phyloP scores from a whole-genome alignment of 2,113 vertebrate genomes.

The Micromys minutus region DNA sequence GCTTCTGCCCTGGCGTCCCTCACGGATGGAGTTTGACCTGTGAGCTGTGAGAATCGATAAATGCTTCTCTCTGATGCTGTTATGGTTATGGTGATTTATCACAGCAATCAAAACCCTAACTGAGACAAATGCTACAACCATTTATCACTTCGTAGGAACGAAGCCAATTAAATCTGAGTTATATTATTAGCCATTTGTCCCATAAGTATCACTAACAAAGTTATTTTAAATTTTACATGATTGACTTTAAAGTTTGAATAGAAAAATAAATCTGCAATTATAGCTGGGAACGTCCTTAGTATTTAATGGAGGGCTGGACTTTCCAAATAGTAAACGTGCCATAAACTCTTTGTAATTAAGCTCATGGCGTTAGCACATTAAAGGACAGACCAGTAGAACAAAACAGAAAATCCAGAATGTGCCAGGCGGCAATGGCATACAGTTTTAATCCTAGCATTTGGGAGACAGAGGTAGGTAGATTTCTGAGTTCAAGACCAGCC shows the following conservation, averaged over 20 bases:
- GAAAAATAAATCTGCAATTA: neutral
- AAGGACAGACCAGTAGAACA: neutral
- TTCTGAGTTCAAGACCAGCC: too few species aligned
- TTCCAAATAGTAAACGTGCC: neutral
- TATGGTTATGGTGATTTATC: neutral
- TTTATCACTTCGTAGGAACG: neutral
- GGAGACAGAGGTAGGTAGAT: too few species aligned
- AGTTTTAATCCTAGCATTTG: too few species aligned
- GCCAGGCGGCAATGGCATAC: too few species aligned
- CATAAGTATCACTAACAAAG: slow-evolving; percentile 1
- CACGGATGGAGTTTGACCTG: too few species aligned
- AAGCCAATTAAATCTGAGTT: neutral
- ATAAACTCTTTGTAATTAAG: neutral
- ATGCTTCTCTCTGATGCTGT: neutral
- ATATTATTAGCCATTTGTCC: neutral
- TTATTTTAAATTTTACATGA: neutral
- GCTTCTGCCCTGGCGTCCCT: neutral
- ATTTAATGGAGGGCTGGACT: neutral
- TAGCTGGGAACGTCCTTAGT: neutral
- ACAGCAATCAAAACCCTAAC: neutral
- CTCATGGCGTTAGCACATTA: neutral
- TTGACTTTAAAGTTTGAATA: slow-evolving; percentile 30
- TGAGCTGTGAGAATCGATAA: neutral
- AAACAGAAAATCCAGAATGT: too few species aligned
- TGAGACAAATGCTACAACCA: neutral